Evolutionary conservation across 1,140 invertebrate species (phyloP).

Genomic region (Elymnias hypermnestra): DNA sequence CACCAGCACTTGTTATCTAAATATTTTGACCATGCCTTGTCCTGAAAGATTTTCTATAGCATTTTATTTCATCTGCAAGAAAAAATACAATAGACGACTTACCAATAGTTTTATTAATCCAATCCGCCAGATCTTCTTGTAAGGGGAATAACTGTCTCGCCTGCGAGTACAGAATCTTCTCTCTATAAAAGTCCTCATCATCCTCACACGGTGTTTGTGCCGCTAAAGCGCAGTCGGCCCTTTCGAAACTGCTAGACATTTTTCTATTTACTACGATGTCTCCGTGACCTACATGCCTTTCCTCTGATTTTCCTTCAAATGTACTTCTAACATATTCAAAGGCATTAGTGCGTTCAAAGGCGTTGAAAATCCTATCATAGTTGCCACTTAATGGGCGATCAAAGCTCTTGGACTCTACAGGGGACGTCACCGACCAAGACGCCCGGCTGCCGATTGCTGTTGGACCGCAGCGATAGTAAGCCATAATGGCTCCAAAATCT

Average conservation of each 20-base stretch:
- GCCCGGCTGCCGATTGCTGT: slow-evolving; percentile 79
- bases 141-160: slow-evolving; percentile 87
- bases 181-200: slow-evolving; percentile 85
- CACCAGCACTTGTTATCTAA: no score
- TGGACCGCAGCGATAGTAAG: slow-evolving; percentile 79
- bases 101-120: slow-evolving; percentile 91
- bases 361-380: slow-evolving; percentile 73
- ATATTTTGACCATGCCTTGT: no score
- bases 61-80: neutral
- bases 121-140: slow-evolving; percentile 91
- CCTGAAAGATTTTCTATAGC: no score
- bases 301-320: slow-evolving; percentile 51
- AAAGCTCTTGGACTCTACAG: slow-evolving; percentile 56
- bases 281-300: slow-evolving; percentile 46
- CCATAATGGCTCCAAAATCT: slow-evolving; percentile 69
- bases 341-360: slow-evolving; percentile 70
- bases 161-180: slow-evolving; percentile 85
- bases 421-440: slow-evolving; percentile 80
- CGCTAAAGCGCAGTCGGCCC: slow-evolving; percentile 75
- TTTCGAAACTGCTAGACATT: slow-evolving; percentile 74
- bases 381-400: slow-evolving; percentile 66
- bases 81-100: slow-evolving; percentile 49
- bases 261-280: slow-evolving; percentile 68
- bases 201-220: slow-evolving; percentile 78
- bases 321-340: slow-evolving; percentile 65